phyloP scores from a whole-genome alignment of 2,888 invertebrate species.

The Dolichomitus sp. region DNA sequence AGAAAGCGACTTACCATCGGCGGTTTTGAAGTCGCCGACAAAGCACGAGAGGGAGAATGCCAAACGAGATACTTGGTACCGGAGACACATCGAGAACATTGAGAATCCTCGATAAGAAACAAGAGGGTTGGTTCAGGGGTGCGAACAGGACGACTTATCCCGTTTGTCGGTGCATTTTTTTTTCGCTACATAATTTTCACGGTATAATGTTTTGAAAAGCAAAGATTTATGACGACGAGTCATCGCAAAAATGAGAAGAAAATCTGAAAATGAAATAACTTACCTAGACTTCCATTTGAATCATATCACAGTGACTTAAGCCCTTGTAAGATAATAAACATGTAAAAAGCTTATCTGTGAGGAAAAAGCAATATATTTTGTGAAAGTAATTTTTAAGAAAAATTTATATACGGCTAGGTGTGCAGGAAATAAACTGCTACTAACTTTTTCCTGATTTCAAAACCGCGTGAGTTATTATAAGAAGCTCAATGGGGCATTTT shows the following conservation, averaged over 20 bases:
- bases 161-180: slow-evolving; percentile 28
- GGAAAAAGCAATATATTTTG: too few species aligned
- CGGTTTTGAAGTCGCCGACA: slow-evolving; percentile 69
- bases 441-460: too few species aligned
- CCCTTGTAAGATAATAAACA: too few species aligned
- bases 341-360: too few species aligned
- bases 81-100: slow-evolving; percentile 40
- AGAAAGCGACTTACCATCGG: slow-evolving; percentile 53
- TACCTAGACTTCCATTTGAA: background rate
- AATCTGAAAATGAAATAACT: background rate
- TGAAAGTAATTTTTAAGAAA: too few species aligned
- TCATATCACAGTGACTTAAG: background rate
- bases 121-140: slow-evolving; percentile 35
- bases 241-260: background rate
- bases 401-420: too few species aligned
- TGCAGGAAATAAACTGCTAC: too few species aligned
- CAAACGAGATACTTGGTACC: slow-evolving; percentile 30
- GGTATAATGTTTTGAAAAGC: background rate
- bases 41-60: slow-evolving; percentile 53
- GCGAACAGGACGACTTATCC: slow-evolving; percentile 47
- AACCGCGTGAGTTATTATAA: too few species aligned
- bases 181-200: slow-evolving; percentile 3
- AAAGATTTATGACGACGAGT: slow-evolving; percentile 34
- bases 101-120: slow-evolving; percentile 41
- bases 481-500: too few species aligned